Base-by-base conservation (phyloP, 2,113 vertebrate species). In the Puntigrus tetrazona region DNA sequence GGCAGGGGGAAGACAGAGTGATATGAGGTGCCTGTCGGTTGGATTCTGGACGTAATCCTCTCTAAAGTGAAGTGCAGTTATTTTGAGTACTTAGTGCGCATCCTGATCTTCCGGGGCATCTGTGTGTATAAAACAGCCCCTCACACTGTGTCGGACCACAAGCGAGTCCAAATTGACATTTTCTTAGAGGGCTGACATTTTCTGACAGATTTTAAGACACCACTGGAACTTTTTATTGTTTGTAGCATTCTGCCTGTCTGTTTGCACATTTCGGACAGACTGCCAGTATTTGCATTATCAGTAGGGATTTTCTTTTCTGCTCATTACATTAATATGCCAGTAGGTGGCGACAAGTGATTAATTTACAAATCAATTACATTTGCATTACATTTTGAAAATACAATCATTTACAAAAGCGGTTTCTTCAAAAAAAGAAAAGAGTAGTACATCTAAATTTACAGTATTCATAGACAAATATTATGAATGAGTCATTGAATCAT, bases 11-110 rank as follows among this genome's bases (percentile, higher is more conserved):
- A 59, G 57, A 76, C 27, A 50, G 59, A 52, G 55, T 45, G 38
- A 50, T 16, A n/a, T 41, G 67, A 43, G 7, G 47, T 63, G 84
- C n/a, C 55, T 65, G 69, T 41, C 29, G 81, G 59, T 52, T 59
- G 52, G 72, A 59, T 73, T 50, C 34, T 70, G 47, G 41, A 70
- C 34, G 25, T 70, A 82, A 75, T 59, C n/a, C 34, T 41, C 36
- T 78, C 13, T 27, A 57, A 67, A 67, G 11, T 22, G 43, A 31
- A 41, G 31, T 55, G 57, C 11, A 55, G 69, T 77, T 81, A 41
- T 81, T 52, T 82, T 82, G 34, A 57, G 47, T 61, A 67, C 31
- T 65, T 82, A 59, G 22, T 77, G 78, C 29, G 22, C 25, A 31
- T 45, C 6, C 34, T 36, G 36, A 8, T 27, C 45, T 82, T 31